Evolutionary conservation across 2,888 invertebrate species (phyloP), one percentile per base, ranked within the genome.

Genomic region (Drosophila mimica): DNA sequence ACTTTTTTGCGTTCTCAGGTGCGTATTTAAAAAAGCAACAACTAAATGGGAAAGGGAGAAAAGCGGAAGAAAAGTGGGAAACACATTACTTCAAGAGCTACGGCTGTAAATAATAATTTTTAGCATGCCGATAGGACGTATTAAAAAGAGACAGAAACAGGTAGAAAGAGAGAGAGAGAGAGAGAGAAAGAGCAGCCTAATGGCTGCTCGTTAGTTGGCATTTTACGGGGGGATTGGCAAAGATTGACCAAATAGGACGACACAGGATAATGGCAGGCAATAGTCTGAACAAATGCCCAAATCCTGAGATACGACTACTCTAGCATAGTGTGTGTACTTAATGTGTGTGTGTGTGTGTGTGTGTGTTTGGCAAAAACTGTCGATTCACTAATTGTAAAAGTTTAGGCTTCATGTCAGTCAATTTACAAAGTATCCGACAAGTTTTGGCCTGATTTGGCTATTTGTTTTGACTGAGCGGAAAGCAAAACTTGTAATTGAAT

Each of bases 401-500:
- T 87, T 84, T 71, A 31, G 66, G 67, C 73, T 62, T 63, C 69
- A 65, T 70, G 79, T 79, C 75, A 68, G 79, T 79, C 79, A 71
- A 79, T 73, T 79, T 79, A 67, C 69, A 59, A 53, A 70, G 66
- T 53, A 66, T 69, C 58, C 58, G 58, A 62, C 56, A 74, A 78
- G 56, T 79, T 74, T 81, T 68, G 69, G 71, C 65, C 74, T 80
- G 72, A 71, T 80, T 84, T 75, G 74, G 70, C 77, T 80, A 83
- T 83, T 83, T 83, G 82, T 75, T 81, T 81, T 74, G 65, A 59
- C 62, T 71, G 40, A 60, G 52, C 49, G 51, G 33, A 49, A 51
- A 56, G 53, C 30, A 30, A 79, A 83, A 84, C 84, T 87, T 78
- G 61, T 87, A 84, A 85, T 82, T 85, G 85, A 82, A 84, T 84